Conservation (phyloP, 2,888 invertebrate species). For the Nephrotoma flavescens region DNA sequence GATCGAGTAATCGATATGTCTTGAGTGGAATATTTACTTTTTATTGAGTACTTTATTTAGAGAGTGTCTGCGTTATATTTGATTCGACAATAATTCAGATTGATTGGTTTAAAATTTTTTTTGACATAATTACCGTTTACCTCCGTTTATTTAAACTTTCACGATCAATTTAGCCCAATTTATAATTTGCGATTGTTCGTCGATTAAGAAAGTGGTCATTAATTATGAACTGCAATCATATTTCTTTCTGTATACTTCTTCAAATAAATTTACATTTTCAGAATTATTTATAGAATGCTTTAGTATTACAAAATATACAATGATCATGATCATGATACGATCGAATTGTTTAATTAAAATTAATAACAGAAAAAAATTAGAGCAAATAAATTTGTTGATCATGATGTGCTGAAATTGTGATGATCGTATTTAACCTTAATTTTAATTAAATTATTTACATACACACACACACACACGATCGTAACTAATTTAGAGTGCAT, state of each 20-base stretch:
- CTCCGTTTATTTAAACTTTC: not conserved
- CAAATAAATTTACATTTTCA: not conserved
- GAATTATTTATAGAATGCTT: not conserved
- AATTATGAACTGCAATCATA: not conserved
- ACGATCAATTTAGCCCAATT: not conserved
- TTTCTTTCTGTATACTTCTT: not conserved
- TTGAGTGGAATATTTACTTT: too few relatives aligned
- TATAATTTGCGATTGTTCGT: not conserved
- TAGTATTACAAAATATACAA: not conserved
- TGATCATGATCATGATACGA: not conserved
- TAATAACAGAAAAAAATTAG: not conserved
- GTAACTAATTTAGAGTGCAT: not conserved
- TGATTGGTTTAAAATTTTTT: not conserved
- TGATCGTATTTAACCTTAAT: not conserved
- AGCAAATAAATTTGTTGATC: not conserved
- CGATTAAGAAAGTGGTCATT: not conserved
- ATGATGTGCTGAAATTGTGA: not conserved
- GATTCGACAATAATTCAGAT: not conserved
- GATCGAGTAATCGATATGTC: not conserved
- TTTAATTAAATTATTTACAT: not conserved
- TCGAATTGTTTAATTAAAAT: not conserved
- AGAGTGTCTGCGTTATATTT: not conserved
- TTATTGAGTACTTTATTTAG: not conserved
- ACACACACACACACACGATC: not conserved
- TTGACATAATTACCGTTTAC: not conserved